Conservation (phyloP, 2,797 vertebrate species). For the Eremophila alpestris region DNA sequence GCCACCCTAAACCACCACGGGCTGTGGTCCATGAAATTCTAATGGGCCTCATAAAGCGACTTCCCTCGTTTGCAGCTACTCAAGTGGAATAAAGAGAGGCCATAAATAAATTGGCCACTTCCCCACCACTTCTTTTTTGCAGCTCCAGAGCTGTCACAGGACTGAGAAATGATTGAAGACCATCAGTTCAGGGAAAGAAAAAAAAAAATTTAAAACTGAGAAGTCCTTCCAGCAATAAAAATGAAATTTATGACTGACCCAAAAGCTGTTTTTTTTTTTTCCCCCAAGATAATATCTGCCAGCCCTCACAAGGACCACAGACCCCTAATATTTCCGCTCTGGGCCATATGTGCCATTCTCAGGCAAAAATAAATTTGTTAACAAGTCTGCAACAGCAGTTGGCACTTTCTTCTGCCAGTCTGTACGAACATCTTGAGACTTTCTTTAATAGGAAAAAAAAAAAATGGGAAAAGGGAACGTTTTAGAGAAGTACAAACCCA, state of each 20-base stretch:
- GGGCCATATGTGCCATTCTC: conserved; percentile 76
- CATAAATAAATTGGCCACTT: background rate
- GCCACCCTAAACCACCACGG: background rate
- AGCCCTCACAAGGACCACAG: conserved; percentile 69
- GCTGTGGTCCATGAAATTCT: background rate
- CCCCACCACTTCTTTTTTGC: background rate
- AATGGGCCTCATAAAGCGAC: background rate
- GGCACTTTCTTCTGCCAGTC: conserved; percentile 74
- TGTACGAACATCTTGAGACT: conserved; percentile 77
- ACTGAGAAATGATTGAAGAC: background rate
- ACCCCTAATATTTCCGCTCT: conserved; percentile 74
- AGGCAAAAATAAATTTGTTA: conserved; percentile 76
- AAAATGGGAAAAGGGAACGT: background rate
- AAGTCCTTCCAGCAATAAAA: background rate
- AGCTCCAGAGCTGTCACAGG: background rate
- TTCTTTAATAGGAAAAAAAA: conserved; percentile 51
- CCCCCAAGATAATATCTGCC: conserved; percentile 66
- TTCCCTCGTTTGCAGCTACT: background rate
- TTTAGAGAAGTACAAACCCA: background rate
- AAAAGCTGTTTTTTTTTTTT: background rate
- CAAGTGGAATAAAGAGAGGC: background rate
- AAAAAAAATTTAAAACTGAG: background rate
- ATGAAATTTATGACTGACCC: conserved; percentile 7
- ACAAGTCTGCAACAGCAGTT: conserved; percentile 75
- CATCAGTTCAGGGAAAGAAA: background rate